phyloP scores from a whole-genome alignment of 1,140 invertebrate genomes.

The Brachionus paranguensis region DNA sequence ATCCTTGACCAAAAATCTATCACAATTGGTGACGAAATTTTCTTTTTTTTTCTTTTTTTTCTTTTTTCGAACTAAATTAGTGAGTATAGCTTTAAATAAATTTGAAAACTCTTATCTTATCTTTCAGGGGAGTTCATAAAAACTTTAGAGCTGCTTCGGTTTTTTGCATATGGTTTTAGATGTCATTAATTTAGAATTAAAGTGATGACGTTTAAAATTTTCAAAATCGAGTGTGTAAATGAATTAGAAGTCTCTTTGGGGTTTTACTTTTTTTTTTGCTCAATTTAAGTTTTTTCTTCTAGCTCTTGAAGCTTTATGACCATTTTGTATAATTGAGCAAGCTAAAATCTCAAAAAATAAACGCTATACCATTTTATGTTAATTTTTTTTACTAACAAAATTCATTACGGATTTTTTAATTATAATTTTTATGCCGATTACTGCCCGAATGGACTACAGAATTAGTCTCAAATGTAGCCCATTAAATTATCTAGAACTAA shows the following conservation, averaged over 20 bases:
- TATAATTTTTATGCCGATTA: background rate
- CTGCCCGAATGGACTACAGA: background rate
- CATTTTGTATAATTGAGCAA: background rate
- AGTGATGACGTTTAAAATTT: background rate
- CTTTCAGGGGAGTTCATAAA: background rate
- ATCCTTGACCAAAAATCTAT: constrained; percentile 20
- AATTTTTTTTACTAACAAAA: background rate
- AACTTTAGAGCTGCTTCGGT: background rate
- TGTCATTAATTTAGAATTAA: background rate
- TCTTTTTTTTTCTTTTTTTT: background rate
- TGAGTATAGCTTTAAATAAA: background rate
- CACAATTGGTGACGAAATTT: constrained; percentile 28
- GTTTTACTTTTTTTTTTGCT: background rate
- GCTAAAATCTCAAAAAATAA: background rate
- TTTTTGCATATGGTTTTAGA: constrained; percentile 2
- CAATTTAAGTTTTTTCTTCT: background rate
- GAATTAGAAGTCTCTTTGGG: background rate
- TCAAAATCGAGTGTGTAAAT: background rate
- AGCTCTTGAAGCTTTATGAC: background rate
- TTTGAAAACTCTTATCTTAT: background rate
- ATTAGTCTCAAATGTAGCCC: background rate
- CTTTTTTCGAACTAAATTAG: background rate
- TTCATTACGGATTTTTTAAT: background rate
- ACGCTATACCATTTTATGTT: background rate
- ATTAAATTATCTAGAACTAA: background rate